phyloP scores from a whole-genome alignment of 2,888 invertebrate species.

The Antheraea assamensis region DNA sequence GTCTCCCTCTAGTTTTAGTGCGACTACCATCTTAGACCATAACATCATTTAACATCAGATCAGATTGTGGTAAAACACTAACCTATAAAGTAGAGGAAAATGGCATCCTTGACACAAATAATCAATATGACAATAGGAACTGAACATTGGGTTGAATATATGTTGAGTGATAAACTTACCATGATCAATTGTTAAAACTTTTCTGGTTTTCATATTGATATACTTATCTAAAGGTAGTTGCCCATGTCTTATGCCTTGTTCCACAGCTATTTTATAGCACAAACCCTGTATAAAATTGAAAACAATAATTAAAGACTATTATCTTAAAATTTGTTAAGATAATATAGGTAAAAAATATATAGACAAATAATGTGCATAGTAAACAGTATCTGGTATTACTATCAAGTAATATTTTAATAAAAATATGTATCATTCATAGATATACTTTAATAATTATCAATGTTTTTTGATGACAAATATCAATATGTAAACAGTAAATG shows the following conservation, averaged over 20 bases:
- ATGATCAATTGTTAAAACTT: slow-evolving; percentile 97
- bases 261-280: slow-evolving; percentile 90
- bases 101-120: background rate
- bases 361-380: background rate
- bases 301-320: background rate
- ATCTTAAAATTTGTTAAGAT: no score
- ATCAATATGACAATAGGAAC: background rate
- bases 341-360: background rate
- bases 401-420: no score
- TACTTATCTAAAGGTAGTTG: slow-evolving; percentile 94
- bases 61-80: no score
- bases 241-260: slow-evolving; percentile 90
- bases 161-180: slow-evolving; percentile 77
- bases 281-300: slow-evolving; percentile 84
- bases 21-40: no score
- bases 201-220: slow-evolving; percentile 94
- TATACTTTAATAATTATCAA: background rate
- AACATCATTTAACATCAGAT: no score
- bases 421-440: background rate
- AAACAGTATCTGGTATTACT: no score
- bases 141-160: background rate
- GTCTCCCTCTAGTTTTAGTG: no score
- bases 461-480: background rate
- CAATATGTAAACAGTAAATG: background rate
- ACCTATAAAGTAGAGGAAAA: no score